These are phyloP conservation scores for Helicoverpa zea DNA, from an alignment of 1,140 invertebrate species.

Conservation along the genomic window DNA sequence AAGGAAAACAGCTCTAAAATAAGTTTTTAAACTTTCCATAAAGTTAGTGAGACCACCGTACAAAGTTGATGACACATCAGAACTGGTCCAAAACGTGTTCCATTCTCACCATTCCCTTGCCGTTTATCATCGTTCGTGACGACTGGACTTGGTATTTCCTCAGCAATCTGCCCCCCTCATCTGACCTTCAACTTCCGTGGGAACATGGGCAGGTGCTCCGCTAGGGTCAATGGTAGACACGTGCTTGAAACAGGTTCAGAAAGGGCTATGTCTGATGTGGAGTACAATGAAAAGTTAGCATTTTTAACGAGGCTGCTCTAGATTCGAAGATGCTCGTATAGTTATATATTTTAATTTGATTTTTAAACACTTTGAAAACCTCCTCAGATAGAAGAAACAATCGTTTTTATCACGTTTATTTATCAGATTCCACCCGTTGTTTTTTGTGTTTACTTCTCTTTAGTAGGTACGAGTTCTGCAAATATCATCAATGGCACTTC, in stretches of 20 bases:
- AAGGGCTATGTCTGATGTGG: neutral
- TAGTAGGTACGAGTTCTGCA: no score
- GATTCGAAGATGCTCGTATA: neutral
- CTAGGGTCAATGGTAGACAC: slow-evolving; percentile 24
- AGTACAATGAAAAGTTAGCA: neutral
- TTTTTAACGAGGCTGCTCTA: neutral
- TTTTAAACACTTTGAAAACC: neutral
- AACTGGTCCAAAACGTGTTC: no score
- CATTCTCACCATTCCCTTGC: neutral
- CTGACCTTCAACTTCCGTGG: slow-evolving; percentile 31
- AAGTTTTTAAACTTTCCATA: no score
- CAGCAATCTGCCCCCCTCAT: slow-evolving; percentile 10
- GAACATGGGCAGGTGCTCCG: slow-evolving; percentile 13
- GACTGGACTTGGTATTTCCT: slow-evolving; percentile 16
- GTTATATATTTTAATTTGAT: no score
- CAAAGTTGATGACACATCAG: no score
- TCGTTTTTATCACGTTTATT: neutral
- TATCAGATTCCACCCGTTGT: no score
- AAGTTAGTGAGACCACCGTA: no score
- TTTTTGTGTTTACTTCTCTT: no score
- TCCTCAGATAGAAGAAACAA: neutral
- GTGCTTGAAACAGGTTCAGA: slow-evolving; percentile 18
- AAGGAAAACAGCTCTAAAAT: no score
- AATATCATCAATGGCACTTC: no score
- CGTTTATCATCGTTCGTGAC: slow-evolving; percentile 2